Evolutionary conservation across 2,113 vertebrate species (phyloP).

Genomic region (Rana temporaria): DNA sequence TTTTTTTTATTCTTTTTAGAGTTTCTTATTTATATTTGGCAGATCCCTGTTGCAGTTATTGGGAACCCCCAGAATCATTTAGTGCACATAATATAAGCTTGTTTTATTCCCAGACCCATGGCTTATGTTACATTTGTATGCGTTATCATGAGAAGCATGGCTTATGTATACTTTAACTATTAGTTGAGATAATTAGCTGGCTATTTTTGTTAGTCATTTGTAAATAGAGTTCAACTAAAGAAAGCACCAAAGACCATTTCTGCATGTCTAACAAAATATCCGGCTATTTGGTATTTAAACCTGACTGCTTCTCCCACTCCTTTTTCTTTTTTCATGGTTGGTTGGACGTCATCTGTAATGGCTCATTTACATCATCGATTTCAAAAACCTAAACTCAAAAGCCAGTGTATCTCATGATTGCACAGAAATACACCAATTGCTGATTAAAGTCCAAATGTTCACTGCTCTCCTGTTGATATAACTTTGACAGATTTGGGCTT

Average conservation of each 20-base stretch:
- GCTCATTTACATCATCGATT: slow-evolving; percentile 49
- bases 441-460: slow-evolving; percentile 26
- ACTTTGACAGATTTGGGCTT: slow-evolving; percentile 48
- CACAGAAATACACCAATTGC: slow-evolving; percentile 18
- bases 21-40: too few species aligned
- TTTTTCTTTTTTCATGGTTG: slow-evolving; percentile 41
- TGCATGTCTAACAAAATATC: slow-evolving; percentile 40
- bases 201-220: slow-evolving; percentile 42
- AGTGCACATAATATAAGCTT: slow-evolving; percentile 22
- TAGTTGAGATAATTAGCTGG: slow-evolving; percentile 42
- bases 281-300: slow-evolving; percentile 21
- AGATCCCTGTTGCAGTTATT: too few species aligned
- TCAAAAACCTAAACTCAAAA: slow-evolving; percentile 8
- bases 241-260: slow-evolving; percentile 32
- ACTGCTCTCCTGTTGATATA: slow-evolving; percentile 34
- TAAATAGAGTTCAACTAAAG: slow-evolving; percentile 40
- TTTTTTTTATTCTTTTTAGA: too few species aligned
- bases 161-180: slow-evolving; percentile 15
- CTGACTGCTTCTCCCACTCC: not conserved
- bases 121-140: slow-evolving; percentile 19
- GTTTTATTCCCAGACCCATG: slow-evolving; percentile 21
- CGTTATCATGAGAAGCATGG: slow-evolving; percentile 4
- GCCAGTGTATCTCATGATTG: slow-evolving; percentile 33
- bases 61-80: not conserved
- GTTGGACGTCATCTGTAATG: slow-evolving; percentile 49